Evolutionary conservation across 2,113 vertebrate genomes (phyloP).

Genomic region (Alaudala cheleensis): DNA sequence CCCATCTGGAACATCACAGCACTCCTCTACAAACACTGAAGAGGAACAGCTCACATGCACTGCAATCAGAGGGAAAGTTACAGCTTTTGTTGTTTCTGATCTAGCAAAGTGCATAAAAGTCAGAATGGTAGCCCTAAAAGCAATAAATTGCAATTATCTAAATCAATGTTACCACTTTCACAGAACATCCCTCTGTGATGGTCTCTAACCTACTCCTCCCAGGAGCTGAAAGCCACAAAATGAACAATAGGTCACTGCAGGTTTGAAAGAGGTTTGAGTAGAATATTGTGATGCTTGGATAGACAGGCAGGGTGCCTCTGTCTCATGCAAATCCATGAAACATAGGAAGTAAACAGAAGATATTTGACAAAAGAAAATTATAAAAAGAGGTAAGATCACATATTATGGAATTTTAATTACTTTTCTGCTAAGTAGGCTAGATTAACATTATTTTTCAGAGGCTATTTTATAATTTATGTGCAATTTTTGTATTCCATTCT

Average conservation of each 20-base stretch:
- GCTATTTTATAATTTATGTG: background rate
- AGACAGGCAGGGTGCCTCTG: background rate
- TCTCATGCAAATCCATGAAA: background rate
- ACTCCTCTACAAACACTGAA: background rate
- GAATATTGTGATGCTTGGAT: background rate
- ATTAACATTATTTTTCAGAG: background rate
- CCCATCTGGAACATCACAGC: background rate
- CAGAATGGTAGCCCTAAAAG: background rate
- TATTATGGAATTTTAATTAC: background rate
- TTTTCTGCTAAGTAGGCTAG: background rate
- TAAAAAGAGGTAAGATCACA: background rate
- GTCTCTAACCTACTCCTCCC: background rate
- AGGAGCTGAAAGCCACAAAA: background rate
- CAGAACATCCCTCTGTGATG: background rate
- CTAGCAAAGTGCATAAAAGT: background rate
- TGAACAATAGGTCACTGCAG: background rate
- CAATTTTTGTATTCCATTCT: background rate
- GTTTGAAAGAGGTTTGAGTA: background rate
- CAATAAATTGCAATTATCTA: background rate
- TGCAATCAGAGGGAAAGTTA: background rate
- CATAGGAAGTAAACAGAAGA: background rate
- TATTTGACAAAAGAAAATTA: background rate
- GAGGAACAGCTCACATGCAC: background rate
- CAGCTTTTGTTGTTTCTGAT: background rate
- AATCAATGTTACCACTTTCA: background rate